phyloP scores from a whole-genome alignment of 1,140 invertebrate species.

The Popillia japonica region DNA sequence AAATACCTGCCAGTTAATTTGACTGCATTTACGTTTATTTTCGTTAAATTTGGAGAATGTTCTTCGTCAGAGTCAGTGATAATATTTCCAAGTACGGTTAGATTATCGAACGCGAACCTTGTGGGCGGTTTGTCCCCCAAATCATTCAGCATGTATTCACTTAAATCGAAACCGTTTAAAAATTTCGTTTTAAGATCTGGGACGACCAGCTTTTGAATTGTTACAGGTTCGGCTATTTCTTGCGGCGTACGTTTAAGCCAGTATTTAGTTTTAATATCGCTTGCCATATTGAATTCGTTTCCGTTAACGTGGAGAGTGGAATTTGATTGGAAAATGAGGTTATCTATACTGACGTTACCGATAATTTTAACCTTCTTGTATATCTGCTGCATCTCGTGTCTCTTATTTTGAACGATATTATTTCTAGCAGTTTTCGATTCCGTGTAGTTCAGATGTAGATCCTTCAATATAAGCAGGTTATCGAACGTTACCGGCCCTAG shows the following conservation, averaged over 20 bases:
- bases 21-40: slow-evolving; percentile 46
- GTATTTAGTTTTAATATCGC: slow-evolving; percentile 46
- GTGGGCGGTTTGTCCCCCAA: neutral
- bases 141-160: neutral
- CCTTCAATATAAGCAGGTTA: neutral
- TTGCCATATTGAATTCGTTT: slow-evolving; percentile 45
- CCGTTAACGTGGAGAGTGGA: slow-evolving; percentile 46
- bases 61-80: slow-evolving; percentile 41
- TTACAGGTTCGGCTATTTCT: slow-evolving; percentile 45
- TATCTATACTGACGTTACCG: slow-evolving; percentile 50
- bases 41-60: slow-evolving; percentile 49
- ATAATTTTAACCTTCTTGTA: slow-evolving; percentile 52
- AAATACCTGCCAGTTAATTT: slow-evolving; percentile 49
- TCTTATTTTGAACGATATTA: slow-evolving; percentile 47
- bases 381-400: slow-evolving; percentile 52
- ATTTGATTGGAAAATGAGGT: slow-evolving; percentile 43
- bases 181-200: neutral
- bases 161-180: neutral
- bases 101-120: slow-evolving; percentile 48
- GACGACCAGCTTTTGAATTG: slow-evolving; percentile 1
- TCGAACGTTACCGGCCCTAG: neutral
- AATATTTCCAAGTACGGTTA: slow-evolving; percentile 52
- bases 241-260: slow-evolving; percentile 55
- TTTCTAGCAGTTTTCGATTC: neutral
- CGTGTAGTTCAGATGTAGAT: neutral